phyloP scores from a whole-genome alignment of 1,140 invertebrate genomes.

The Drosophila albomicans region DNA sequence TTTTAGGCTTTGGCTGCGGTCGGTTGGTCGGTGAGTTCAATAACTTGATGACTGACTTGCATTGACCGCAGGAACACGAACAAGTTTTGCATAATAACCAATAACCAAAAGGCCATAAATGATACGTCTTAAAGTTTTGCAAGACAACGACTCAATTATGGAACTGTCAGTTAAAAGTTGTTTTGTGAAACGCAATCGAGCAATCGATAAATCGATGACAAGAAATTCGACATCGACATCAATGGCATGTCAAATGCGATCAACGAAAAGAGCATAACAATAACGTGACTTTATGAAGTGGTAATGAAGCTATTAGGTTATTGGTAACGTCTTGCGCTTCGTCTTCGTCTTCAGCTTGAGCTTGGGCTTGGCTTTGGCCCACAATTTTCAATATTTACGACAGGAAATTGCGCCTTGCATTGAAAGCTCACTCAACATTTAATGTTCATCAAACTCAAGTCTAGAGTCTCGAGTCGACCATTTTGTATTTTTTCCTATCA shows the following conservation, averaged over 20 bases:
- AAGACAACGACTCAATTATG: constrained; percentile 73
- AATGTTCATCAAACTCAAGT: constrained; percentile 7
- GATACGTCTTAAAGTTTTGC: constrained; percentile 64
- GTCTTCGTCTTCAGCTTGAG: background rate
- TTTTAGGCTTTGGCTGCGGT: constrained; percentile 1
- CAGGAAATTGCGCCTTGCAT: constrained; percentile 80
- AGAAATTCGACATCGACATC: constrained; percentile 27
- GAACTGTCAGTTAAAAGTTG: constrained; percentile 51
- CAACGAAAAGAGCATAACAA: constrained; percentile 59
- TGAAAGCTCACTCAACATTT: constrained; percentile 49
- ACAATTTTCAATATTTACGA: constrained; percentile 78
- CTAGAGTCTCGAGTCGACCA: background rate
- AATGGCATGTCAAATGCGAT: constrained; percentile 35
- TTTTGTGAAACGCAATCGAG: constrained; percentile 32
- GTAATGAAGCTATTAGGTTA: constrained; percentile 78
- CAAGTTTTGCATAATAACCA: constrained; percentile 79
- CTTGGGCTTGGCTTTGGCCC: constrained; percentile 62
- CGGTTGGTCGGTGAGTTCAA: constrained; percentile 64
- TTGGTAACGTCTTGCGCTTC: constrained; percentile 36
- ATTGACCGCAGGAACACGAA: constrained; percentile 52
- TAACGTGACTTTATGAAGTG: constrained; percentile 83
- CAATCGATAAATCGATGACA: constrained; percentile 30
- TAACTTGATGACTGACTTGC: constrained; percentile 68
- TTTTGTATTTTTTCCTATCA: constrained; percentile 52
- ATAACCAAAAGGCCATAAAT: constrained; percentile 65